A percentile compares a stretch with the other conserved stretches of the same genome.
phyloP scores from a whole-genome alignment of 2,888 invertebrate genomes.

The Metallyticus violacea region DNA sequence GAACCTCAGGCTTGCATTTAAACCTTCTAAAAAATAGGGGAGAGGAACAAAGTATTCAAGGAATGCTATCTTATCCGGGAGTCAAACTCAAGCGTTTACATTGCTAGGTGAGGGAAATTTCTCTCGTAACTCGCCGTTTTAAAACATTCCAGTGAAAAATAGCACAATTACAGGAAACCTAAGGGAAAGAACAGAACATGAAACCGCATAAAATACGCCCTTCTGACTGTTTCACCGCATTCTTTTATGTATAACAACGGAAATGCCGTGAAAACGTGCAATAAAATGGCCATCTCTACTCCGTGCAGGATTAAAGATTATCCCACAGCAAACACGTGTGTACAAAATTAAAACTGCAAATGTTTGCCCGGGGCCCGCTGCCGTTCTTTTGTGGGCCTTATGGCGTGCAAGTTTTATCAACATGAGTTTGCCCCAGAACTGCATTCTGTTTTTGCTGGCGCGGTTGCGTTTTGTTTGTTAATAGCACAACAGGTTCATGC shows the following conservation, averaged over 20 bases:
- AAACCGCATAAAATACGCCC: background rate
- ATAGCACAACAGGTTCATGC: background rate
- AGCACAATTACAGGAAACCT: background rate
- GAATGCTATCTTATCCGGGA: background rate
- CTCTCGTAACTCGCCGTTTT: no score
- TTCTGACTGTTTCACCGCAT: background rate
- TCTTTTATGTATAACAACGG: background rate
- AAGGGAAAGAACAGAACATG: background rate
- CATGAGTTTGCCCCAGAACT: no score
- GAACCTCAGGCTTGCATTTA: no score
- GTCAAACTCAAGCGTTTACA: background rate
- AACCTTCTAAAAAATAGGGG: no score
- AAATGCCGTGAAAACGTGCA: background rate
- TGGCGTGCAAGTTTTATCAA: background rate
- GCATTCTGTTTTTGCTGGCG: background rate
- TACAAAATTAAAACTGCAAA: background rate
- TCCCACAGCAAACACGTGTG: background rate
- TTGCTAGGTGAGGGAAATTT: background rate
- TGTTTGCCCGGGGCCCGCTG: background rate
- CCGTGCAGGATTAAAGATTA: background rate
- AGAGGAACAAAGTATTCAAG: no score
- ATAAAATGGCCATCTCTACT: background rate
- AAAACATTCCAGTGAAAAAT: background rate
- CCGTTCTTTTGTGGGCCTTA: background rate
- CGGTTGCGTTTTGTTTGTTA: background rate